Base-by-base conservation (phyloP, 2,888 invertebrate species). In the Scaptomyza flava region DNA sequence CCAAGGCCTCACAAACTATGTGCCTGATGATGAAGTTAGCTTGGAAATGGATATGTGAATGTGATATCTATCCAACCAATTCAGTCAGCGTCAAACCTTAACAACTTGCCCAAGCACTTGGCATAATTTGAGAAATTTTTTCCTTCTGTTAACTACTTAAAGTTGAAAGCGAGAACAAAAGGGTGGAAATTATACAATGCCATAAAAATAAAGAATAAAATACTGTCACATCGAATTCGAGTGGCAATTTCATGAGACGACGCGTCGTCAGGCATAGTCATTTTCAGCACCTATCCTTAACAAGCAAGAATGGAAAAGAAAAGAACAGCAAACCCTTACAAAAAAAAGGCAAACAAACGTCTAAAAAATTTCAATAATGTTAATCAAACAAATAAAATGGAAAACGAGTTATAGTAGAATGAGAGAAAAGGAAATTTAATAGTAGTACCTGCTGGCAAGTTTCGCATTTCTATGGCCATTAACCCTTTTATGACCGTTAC, bases 191-290 rank as follows among this genome's bases (percentile, higher is more conserved):
- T 79, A 81, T 76, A 64, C 81, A 80, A 83, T 62, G 50, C 73
- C 58, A 82, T 73, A 69, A 85, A 73, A 85, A 71, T 72, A 66
- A 71, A 74, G 79, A 77, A 71, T 73, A 67, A 87, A 82, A 87
- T 70, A 79, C 87, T 83, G 82, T 84, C 82, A 87, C 85, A 87
- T 79, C 87, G 79, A 79, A 84, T 83, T 87, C 73, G 68, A 87
- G 85, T 79, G 82, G 87, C 84, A 75, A 84, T 87, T 72, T 67
- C 81, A 68, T 79, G 72, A 73, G 79, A 59, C 65, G 54, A 59
- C 58, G 52, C 65, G 54, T 57, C 58, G 50, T 50, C 64, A 52
- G 41, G 63, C 70, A 69, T 79, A 79, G 79, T 80, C 77, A 77
- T 78, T 70, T 75, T 67, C 67, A 74, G 56, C 71, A 70, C 71